Conservation (phyloP, 1,140 invertebrate species). For the Orchestia grillus region DNA sequence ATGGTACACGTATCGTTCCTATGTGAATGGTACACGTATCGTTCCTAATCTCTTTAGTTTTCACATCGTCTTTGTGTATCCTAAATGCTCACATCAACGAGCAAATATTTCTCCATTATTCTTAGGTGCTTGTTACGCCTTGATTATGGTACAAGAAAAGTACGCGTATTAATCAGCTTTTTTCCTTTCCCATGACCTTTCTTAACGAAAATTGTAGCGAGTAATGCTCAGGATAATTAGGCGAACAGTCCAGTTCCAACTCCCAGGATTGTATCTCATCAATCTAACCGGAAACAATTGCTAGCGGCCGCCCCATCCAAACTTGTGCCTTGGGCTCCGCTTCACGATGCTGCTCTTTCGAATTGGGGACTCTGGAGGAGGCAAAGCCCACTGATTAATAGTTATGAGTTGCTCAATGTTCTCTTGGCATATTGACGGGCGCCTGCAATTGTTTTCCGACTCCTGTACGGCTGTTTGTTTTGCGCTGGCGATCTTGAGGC, state of each 20-base stretch:
- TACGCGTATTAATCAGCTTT: neutral
- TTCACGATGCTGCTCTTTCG: conserved; percentile 31
- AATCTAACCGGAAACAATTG: conserved; percentile 53
- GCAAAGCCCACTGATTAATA: conserved; percentile 41
- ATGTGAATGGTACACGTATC: too few species aligned
- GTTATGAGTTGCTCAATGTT: conserved; percentile 28
- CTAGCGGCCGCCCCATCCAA: conserved; percentile 4
- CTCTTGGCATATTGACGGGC: conserved; percentile 33
- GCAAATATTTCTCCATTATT: too few species aligned
- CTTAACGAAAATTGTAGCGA: neutral
- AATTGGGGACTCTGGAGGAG: conserved; percentile 14
- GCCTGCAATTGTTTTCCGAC: conserved; percentile 32
- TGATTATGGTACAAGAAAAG: neutral
- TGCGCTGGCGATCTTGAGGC: neutral
- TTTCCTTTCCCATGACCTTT: neutral
- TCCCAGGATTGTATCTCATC: conserved; percentile 18
- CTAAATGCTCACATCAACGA: too few species aligned
- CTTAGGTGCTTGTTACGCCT: neutral
- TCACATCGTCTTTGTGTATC: too few species aligned
- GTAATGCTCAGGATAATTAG: conserved; percentile 48
- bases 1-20: too few species aligned
- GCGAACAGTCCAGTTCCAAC: neutral
- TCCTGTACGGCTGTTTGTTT: conserved; percentile 19
- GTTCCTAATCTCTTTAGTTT: too few species aligned
- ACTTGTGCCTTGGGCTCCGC: conserved; percentile 42